phyloP scores from a whole-genome alignment of 2,797 vertebrate species.

The Lophius americanus region DNA sequence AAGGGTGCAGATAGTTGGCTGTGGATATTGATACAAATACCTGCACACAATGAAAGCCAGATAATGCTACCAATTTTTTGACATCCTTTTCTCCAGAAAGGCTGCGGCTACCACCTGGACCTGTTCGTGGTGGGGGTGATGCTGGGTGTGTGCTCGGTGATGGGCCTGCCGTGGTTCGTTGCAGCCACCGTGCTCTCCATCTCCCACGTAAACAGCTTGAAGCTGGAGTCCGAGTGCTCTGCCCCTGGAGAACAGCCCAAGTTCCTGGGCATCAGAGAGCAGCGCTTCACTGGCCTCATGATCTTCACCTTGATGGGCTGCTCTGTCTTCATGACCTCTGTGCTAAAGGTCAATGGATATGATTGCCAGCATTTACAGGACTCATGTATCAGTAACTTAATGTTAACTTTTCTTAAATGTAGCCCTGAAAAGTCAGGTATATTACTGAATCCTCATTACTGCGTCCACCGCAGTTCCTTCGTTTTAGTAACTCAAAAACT shows the following conservation, averaged over 20 bases:
- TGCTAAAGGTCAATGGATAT: conserved; percentile 88
- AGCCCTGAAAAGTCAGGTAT: no score
- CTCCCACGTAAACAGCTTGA: conserved; percentile 97
- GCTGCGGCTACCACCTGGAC: conserved; percentile 97
- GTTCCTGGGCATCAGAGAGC: conserved; percentile 96
- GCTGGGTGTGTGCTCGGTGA: conserved; percentile 96
- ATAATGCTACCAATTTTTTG: neutral
- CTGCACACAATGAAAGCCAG: no score
- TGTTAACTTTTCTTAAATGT: no score
- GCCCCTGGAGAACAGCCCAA: conserved; percentile 98
- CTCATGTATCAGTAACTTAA: neutral
- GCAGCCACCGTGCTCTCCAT: conserved; percentile 98
- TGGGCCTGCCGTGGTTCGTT: conserved; percentile 99
- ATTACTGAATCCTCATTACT: no score
- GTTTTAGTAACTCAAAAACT: no score
- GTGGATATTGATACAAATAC: no score
- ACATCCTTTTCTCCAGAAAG: conserved; percentile 84
- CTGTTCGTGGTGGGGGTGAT: conserved; percentile 96
- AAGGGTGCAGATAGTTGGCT: no score
- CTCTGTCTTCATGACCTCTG: conserved; percentile 97
- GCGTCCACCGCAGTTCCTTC: neutral
- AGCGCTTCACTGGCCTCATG: conserved; percentile 98
- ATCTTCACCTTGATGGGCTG: conserved; percentile 99
- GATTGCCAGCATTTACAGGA: neutral
- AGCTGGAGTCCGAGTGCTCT: conserved; percentile 97